Conservation (phyloP, 2,888 invertebrate species). For the Gymnocheta viridis region DNA sequence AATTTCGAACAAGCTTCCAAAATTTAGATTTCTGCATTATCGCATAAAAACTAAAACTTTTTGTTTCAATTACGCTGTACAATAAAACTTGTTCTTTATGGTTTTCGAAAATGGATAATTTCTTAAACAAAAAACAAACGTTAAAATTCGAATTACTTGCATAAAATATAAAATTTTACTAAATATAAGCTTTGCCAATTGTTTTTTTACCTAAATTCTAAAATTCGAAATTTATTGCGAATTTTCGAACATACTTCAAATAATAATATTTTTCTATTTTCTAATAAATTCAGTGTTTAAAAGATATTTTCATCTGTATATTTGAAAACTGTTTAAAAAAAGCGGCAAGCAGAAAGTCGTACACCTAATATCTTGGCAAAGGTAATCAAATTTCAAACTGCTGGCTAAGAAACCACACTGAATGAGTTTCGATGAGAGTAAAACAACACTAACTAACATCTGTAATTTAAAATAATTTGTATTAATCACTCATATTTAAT, state of each 20-base stretch:
- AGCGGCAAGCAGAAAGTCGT: not conserved
- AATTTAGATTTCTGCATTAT: too few relatives aligned
- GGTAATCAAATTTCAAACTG: not conserved
- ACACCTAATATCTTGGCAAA: not conserved
- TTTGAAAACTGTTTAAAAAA: not conserved
- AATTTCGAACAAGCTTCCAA: too few relatives aligned
- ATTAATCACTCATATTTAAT: conserved; percentile 21
- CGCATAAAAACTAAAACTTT: too few relatives aligned
- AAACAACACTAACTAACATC: not conserved
- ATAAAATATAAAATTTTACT: too few relatives aligned
- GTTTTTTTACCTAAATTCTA: too few relatives aligned
- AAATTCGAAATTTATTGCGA: not conserved
- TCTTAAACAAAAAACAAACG: too few relatives aligned
- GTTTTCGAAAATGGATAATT: too few relatives aligned
- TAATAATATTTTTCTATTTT: not conserved
- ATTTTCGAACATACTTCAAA: not conserved
- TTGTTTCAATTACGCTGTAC: too few relatives aligned
- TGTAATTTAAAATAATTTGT: not conserved
- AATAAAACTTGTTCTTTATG: too few relatives aligned
- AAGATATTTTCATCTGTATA: not conserved
- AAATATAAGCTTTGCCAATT: too few relatives aligned
- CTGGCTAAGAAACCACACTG: not conserved
- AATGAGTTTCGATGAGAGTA: not conserved
- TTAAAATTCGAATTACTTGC: too few relatives aligned
- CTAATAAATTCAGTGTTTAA: not conserved